These are phyloP conservation scores for Cricetomys ansorgei DNA, from an alignment of 2,113 vertebrate genomes.

Conservation along the genomic window DNA sequence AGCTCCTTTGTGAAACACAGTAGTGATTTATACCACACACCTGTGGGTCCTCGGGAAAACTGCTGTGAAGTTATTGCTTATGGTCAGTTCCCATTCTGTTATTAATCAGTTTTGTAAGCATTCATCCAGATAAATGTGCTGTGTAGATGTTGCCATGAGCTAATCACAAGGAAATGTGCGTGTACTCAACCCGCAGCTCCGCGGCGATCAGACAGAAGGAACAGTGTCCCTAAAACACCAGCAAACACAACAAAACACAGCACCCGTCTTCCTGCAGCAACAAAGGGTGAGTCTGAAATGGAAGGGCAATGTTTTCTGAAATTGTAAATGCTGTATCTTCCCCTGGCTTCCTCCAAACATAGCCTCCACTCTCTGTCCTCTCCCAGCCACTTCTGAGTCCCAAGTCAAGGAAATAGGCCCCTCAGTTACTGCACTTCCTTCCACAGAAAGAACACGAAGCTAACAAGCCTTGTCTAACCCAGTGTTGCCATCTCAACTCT, in stretches of 20 bases:
- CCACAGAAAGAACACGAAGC: constrained; percentile 28
- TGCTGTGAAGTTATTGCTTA: neutral
- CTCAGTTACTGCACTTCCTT: constrained; percentile 56
- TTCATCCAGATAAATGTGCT: constrained; percentile 39
- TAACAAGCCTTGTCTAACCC: constrained; percentile 74
- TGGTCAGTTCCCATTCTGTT: neutral
- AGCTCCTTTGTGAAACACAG: neutral
- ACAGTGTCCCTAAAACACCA: neutral
- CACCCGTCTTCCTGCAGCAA: neutral
- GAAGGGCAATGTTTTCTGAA: neutral
- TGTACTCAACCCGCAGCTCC: neutral
- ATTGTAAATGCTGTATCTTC: neutral
- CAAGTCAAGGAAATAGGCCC: constrained; percentile 32
- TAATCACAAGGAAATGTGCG: constrained; percentile 27
- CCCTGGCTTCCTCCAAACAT: neutral
- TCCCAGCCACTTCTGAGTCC: constrained; percentile 62
- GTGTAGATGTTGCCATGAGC: constrained; percentile 8
- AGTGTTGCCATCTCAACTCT: constrained; percentile 40
- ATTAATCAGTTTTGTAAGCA: constrained; percentile 37
- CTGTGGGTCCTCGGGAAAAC: neutral
- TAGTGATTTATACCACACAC: neutral
- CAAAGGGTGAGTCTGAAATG: neutral
- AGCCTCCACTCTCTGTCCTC: neutral
- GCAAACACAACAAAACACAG: neutral
- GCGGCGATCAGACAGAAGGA: neutral